phyloP scores from a whole-genome alignment of 2,888 invertebrate genomes.

The Lasioglossum leucozonium region DNA sequence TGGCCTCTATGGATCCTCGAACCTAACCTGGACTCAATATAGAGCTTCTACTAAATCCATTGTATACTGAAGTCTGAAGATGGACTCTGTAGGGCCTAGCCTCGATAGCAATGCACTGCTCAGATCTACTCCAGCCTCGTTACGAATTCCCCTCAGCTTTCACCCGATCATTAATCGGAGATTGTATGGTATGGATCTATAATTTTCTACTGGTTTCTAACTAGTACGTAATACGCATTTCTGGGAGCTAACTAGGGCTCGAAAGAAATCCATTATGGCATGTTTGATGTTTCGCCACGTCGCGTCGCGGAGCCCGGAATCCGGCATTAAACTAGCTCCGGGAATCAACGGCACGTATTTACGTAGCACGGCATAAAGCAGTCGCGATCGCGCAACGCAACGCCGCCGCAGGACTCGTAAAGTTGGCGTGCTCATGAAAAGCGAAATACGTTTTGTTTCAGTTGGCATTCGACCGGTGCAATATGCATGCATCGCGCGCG shows the following conservation, averaged over 20 bases:
- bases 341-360: not conserved
- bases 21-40: too few relatives aligned
- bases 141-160: not conserved
- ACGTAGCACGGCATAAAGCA: not conserved
- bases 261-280: conserved; percentile 6
- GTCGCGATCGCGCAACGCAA: not conserved
- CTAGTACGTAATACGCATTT: not conserved
- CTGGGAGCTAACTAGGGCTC: not conserved
- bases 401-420: conserved; percentile 10
- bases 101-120: too few relatives aligned
- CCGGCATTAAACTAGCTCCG: conserved; percentile 3
- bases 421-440: conserved; percentile 7
- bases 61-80: too few relatives aligned
- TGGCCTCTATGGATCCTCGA: too few relatives aligned
- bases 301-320: not conserved
- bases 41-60: too few relatives aligned
- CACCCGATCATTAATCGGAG: not conserved
- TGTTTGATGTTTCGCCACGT: not conserved
- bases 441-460: conserved; percentile 14
- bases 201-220: not conserved
- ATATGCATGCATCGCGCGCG: conserved; percentile 40
- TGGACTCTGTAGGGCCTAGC: too few relatives aligned
- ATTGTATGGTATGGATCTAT: not conserved
- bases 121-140: not conserved
- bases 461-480: conserved; percentile 35